Conservation (phyloP, 2,888 invertebrate genomes). For the Pachydiplax longipennis region DNA sequence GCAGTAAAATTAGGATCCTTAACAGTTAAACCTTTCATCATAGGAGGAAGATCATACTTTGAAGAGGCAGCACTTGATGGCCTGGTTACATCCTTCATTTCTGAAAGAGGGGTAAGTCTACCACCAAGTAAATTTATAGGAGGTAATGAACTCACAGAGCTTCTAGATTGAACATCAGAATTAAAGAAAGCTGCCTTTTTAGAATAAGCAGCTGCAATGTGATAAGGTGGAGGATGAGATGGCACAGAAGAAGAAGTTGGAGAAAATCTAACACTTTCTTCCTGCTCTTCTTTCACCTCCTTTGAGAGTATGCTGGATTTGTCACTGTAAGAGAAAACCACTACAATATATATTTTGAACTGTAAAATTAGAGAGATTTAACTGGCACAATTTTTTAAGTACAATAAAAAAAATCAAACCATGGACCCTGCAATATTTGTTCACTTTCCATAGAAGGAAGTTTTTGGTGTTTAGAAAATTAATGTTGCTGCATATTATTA, state of each 20-base stretch:
- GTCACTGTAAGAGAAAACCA: background rate
- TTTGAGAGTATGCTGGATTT: background rate
- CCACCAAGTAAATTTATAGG: background rate
- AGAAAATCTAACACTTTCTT: background rate
- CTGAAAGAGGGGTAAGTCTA: background rate
- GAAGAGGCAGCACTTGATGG: background rate
- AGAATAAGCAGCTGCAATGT: constrained; percentile 82
- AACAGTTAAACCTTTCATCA: background rate
- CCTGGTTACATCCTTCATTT: background rate
- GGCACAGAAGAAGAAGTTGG: background rate
- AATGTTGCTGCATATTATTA: no score
- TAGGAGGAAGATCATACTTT: background rate
- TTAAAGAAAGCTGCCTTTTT: constrained; percentile 77
- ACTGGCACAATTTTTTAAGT: no score
- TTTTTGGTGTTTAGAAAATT: no score
- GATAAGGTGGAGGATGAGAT: constrained; percentile 76
- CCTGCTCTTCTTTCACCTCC: background rate
- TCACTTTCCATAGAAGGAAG: no score
- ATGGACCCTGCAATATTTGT: no score
- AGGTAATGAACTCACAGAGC: constrained; percentile 27
- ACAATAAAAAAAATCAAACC: no score
- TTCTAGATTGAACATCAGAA: constrained; percentile 47
- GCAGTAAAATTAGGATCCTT: background rate
- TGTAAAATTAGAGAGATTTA: no score
- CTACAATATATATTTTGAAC: no score